Conservation (phyloP, 2,113 vertebrate species). For the Cyanistes caeruleus region DNA sequence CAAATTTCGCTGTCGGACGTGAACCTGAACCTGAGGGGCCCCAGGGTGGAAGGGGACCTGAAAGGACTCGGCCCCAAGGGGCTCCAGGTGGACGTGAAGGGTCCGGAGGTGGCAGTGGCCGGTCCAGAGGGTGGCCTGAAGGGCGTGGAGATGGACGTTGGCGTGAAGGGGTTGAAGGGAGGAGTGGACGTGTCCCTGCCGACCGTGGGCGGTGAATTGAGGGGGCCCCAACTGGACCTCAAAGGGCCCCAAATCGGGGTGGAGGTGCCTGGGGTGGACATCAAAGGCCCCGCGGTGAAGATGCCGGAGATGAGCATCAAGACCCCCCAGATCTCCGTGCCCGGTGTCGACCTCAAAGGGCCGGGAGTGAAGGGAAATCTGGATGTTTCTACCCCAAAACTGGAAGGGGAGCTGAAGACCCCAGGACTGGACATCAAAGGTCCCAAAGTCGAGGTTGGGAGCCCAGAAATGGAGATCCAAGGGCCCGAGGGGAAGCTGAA, state of each 20-base stretch:
- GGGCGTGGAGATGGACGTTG: slow-evolving; percentile 50
- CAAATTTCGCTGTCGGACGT: slow-evolving; percentile 74
- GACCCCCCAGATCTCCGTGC: slow-evolving; percentile 54
- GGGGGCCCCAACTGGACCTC: slow-evolving; percentile 35
- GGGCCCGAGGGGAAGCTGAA: background rate
- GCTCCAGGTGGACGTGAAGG: slow-evolving; percentile 19
- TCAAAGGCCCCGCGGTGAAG: slow-evolving; percentile 51
- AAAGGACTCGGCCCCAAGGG: slow-evolving; percentile 59
- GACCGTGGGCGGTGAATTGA: background rate
- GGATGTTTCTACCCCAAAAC: background rate
- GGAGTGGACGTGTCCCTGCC: slow-evolving; percentile 13
- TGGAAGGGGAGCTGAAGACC: slow-evolving; percentile 54
- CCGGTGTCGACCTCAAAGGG: slow-evolving; percentile 25
- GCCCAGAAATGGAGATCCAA: fast-evolving
- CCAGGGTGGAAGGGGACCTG: slow-evolving; percentile 42
- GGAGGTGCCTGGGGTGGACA: background rate
- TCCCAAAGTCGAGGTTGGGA: slow-evolving; percentile 5
- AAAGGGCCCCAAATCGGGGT: slow-evolving; percentile 12
- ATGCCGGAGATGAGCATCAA: background rate
- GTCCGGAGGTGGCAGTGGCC: background rate
- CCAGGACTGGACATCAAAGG: background rate
- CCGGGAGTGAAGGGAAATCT: slow-evolving; percentile 54
- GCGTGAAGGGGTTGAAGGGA: slow-evolving; percentile 32
- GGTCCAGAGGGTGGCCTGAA: background rate
- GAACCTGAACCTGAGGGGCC: slow-evolving; percentile 64